Base-by-base conservation (phyloP, 2,113 vertebrate species). In the Nothocercus nigrocapillus region DNA sequence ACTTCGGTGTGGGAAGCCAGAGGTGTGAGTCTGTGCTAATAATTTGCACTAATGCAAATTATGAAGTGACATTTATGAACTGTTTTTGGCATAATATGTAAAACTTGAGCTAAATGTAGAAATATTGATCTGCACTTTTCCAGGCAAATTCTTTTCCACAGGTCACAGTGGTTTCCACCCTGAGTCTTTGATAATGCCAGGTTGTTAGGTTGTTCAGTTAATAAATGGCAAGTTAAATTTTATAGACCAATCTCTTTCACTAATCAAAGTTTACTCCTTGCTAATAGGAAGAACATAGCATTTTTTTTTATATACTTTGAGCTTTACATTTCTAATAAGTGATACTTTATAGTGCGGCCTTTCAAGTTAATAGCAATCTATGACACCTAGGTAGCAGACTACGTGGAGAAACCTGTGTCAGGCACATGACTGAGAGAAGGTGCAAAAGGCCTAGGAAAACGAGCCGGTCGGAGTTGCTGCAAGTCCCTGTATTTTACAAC, bases 1-100 rank as follows among this genome's bases (percentile, higher is more conserved):
- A 51, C 88, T 95, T 93, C 77, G 62, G 64, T 94, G 56, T 91
- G 66, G 25, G 47, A 69, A 86, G 82, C 59, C 83, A 67, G 36
- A 72, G 38, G 42, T 96, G 64, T 96, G 88, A 95, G 66, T 96
- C 90, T 87, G 94, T 84, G 76, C 74, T 94, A 90, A 96, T 97
- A 96, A 95, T 97, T 97, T 96, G 53, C 89, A 88, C 56, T 63
- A 91, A 80, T 96, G 63, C 63, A 96, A 96, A 97, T 97, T 94
- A 82, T 70, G 63, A 96, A 76, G n/a, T 95, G 90, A 94, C 67
- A 44, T 96, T 97, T 98, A 97, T 95, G 76, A 95, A 93, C 92
- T 95, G 27, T 90, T 54, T 97, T 97, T 97, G 91, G 84, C 96
- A 80, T 93, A 92, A 90, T 44, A 74, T 59, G 70, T 97, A 95